A percentile compares a stretch with the other conserved stretches of the same genome.
phyloP scores from a whole-genome alignment of 2,113 vertebrate species.

The Trochalopteron elliotii region DNA sequence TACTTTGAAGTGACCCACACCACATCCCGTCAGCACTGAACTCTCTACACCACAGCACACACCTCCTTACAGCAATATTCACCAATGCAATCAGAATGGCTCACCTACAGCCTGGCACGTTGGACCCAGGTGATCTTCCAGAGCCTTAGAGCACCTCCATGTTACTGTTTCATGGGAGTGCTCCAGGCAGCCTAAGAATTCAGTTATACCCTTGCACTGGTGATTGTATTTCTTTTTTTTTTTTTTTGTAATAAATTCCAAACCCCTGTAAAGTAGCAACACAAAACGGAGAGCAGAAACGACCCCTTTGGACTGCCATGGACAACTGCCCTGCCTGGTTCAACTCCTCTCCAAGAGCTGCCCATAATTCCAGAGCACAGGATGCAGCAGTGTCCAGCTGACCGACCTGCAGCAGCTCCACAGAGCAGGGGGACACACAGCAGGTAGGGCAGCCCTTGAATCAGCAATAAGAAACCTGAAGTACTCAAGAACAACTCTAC shows the following conservation, averaged over 20 bases:
- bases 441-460: neutral
- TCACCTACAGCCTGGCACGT: fast-evolving
- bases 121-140: neutral
- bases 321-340: neutral
- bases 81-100: fast-evolving
- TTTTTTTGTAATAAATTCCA: neutral
- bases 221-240: neutral
- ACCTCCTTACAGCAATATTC: neutral
- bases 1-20: neutral
- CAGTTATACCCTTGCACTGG: neutral
- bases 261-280: neutral
- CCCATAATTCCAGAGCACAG: neutral
- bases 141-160: neutral
- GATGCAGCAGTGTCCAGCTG: neutral
- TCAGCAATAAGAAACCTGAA: neutral
- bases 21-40: fast-evolving
- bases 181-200: neutral
- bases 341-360: neutral
- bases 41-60: fast-evolving
- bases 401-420: neutral
- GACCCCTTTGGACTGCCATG: fast-evolving
- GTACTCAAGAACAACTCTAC: neutral
- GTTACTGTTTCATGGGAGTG: fast-evolving
- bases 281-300: neutral
- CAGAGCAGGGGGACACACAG: neutral